Percentiles rank a stretch among this genome's conserved stretches.
These are phyloP conservation scores for Plusia festucae DNA, from an alignment of 2,888 invertebrate genomes.

Conservation along the genomic window DNA sequence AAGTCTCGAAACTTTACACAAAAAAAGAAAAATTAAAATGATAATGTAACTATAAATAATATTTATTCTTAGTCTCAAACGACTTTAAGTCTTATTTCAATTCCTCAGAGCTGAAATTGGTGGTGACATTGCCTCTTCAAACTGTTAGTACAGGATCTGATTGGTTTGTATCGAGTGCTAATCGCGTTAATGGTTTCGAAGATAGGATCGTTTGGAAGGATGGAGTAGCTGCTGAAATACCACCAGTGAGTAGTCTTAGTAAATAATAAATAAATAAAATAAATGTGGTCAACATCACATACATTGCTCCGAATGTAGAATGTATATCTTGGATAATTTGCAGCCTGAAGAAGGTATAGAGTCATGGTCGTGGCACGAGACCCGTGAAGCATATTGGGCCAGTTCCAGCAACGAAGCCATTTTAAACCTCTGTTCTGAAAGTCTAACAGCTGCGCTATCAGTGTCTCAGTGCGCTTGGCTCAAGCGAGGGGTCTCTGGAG, in stretches of 20 bases:
- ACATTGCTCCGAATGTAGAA: too few species aligned
- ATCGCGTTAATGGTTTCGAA: slow-evolving; percentile 89
- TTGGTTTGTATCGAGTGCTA: slow-evolving; percentile 93
- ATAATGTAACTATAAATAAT: too few species aligned
- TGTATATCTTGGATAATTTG: neutral
- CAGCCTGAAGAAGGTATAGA: slow-evolving; percentile 60
- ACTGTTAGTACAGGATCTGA: slow-evolving; percentile 91
- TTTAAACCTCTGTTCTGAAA: slow-evolving; percentile 79
- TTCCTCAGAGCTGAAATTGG: slow-evolving; percentile 85
- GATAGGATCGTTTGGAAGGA: slow-evolving; percentile 94
- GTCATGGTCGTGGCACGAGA: slow-evolving; percentile 74
- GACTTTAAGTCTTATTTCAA: slow-evolving; percentile 6
- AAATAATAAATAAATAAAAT: neutral
- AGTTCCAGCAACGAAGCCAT: slow-evolving; percentile 69
- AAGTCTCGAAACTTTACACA: slow-evolving; percentile 20
- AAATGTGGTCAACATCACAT: neutral
- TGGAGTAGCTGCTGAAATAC: slow-evolving; percentile 69
- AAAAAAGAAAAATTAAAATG: too few species aligned
- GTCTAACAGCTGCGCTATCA: slow-evolving; percentile 68
- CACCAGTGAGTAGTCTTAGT: slow-evolving; percentile 53
- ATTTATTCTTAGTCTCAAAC: neutral
- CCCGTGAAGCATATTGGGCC: slow-evolving; percentile 71
- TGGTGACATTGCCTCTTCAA: slow-evolving; percentile 77
- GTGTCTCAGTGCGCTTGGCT: slow-evolving; percentile 79
- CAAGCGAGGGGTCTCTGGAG: slow-evolving; percentile 74